Conservation (phyloP, 2,888 invertebrate species). For the Ochropacha duplaris region DNA sequence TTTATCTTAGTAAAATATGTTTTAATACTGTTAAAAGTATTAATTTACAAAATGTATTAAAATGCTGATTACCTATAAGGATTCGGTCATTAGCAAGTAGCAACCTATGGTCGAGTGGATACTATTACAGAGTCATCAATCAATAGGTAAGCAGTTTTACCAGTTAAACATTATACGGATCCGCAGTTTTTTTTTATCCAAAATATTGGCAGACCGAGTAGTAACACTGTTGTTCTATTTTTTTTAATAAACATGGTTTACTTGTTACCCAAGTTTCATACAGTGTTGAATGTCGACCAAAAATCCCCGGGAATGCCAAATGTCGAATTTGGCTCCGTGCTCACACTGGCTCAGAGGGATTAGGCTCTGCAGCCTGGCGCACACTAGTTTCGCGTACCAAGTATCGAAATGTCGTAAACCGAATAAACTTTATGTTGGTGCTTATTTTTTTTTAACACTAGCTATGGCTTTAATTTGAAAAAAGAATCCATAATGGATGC, state of each 20-base stretch:
- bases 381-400: slow-evolving; percentile 20
- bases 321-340: slow-evolving; percentile 38
- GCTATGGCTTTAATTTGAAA: too few relatives aligned
- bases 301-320: slow-evolving; percentile 30
- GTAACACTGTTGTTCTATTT: not conserved
- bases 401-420: slow-evolving; percentile 28
- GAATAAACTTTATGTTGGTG: slow-evolving; percentile 24
- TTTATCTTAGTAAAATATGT: not conserved
- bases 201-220: too few relatives aligned
- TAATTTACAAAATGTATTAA: not conserved
- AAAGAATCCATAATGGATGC: too few relatives aligned
- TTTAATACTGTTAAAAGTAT: not conserved
- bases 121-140: not conserved
- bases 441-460: slow-evolving; percentile 12
- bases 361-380: slow-evolving; percentile 28
- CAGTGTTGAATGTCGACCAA: slow-evolving; percentile 20
- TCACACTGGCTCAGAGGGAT: slow-evolving; percentile 39
- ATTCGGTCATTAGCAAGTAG: not conserved
- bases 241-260: not conserved
- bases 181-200: not conserved
- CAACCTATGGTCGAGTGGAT: not conserved
- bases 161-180: too few relatives aligned
- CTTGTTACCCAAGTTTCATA: slow-evolving; percentile 2
- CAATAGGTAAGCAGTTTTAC: not conserved
- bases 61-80: not conserved